Conservation (phyloP, 1,140 invertebrate genomes). For the Rhagoletis pomonella region DNA sequence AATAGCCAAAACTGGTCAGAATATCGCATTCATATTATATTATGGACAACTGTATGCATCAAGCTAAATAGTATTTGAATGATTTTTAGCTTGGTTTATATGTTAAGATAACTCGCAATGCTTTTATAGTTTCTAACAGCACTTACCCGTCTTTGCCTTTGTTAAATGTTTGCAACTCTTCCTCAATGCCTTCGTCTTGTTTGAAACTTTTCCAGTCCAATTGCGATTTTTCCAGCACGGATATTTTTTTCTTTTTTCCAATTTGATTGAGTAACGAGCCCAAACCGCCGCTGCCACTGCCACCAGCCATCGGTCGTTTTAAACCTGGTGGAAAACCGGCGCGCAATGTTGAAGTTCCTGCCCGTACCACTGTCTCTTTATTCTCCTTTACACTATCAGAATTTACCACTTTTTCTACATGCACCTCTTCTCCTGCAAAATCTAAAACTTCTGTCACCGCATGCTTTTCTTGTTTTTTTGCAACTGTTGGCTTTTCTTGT, state of each 20-base stretch:
- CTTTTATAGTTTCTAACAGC: no score
- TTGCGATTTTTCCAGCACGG: conserved; percentile 91
- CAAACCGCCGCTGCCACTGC: conserved; percentile 77
- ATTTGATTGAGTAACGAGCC: conserved; percentile 82
- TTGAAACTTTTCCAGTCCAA: conserved; percentile 94
- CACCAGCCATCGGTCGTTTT: conserved; percentile 62
- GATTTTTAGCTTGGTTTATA: no score
- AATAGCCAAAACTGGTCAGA: no score
- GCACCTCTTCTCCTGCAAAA: conserved; percentile 79
- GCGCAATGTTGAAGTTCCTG: conserved; percentile 20
- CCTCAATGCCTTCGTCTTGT: conserved; percentile 87
- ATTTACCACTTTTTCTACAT: conserved; percentile 79
- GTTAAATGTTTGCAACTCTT: conserved; percentile 89
- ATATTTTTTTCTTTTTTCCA: conserved; percentile 86
- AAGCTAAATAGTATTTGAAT: no score
- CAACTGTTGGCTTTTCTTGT: background rate
- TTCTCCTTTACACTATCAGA: conserved; percentile 68
- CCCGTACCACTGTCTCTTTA: background rate
- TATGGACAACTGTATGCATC: no score
- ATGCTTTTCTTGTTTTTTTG: conserved; percentile 58
- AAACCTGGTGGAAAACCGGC: conserved; percentile 49
- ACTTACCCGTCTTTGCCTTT: conserved; percentile 90
- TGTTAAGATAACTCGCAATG: no score
- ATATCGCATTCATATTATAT: no score
- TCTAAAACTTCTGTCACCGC: conserved; percentile 77